These are phyloP conservation scores for Leptopilina boulardi DNA, from an alignment of 1,140 invertebrate genomes.

Conservation along the genomic window DNA sequence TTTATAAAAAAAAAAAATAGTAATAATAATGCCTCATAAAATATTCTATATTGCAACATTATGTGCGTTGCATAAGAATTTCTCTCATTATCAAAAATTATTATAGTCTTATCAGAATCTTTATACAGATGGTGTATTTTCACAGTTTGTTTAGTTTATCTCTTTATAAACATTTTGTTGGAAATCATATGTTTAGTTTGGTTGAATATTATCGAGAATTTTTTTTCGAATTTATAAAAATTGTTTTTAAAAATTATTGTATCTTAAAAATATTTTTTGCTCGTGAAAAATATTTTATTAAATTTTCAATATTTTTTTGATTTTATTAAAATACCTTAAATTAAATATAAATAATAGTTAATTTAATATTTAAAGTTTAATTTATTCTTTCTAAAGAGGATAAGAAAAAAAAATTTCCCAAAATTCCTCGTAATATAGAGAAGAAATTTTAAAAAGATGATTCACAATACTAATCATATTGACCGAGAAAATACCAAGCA, in stretches of 20 bases:
- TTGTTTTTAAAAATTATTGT: too few relatives aligned
- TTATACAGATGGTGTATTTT: neutral
- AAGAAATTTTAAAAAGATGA: neutral
- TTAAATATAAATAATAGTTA: too few relatives aligned
- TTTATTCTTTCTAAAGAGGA: too few relatives aligned
- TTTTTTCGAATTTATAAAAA: too few relatives aligned
- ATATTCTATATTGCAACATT: neutral
- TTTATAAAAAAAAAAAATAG: neutral
- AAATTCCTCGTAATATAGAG: neutral
- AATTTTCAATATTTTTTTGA: too few relatives aligned
- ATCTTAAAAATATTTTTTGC: too few relatives aligned
- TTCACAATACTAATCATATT: neutral
- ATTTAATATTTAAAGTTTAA: too few relatives aligned
- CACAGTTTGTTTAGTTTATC: neutral
- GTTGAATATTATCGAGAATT: neutral
- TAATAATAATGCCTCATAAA: neutral
- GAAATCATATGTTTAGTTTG: neutral
- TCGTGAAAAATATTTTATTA: too few relatives aligned
- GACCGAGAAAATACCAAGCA: neutral
- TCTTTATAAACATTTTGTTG: neutral
- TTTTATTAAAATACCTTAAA: too few relatives aligned
- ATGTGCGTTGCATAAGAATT: neutral
- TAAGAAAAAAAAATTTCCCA: too few relatives aligned
- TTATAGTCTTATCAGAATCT: conserved; percentile 12
- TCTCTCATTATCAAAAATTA: conserved; percentile 13